Evolutionary conservation across 2,113 vertebrate genomes (phyloP).

Genomic region (Addax nasomaculatus): DNA sequence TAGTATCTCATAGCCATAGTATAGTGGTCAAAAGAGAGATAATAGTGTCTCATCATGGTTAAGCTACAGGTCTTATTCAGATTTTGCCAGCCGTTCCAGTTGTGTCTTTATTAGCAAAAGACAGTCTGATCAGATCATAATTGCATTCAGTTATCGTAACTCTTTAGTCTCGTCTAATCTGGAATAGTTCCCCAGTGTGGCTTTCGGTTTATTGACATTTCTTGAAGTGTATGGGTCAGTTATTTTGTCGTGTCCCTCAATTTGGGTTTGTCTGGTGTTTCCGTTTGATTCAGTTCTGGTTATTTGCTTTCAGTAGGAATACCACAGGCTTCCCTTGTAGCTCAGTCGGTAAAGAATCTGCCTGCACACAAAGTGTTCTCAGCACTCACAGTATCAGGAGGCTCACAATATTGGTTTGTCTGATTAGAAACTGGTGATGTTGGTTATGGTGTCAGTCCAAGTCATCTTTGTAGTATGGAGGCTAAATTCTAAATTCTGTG

Average conservation of each 20-base stretch:
- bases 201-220: not conserved
- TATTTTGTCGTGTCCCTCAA: not conserved
- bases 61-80: not conserved
- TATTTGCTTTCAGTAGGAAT: not conserved
- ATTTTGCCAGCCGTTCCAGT: not conserved
- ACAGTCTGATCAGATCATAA: not conserved
- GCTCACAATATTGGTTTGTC: not conserved
- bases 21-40: not conserved
- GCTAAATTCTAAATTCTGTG: constrained; percentile 10
- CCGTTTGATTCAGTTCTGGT: not conserved
- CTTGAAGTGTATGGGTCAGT: not conserved
- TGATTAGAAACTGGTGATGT: not conserved
- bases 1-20: not conserved
- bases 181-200: not conserved
- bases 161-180: not conserved
- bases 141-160: not conserved
- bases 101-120: not conserved
- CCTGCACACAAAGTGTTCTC: not conserved
- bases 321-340: not conserved
- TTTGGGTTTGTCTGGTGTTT: constrained; percentile 21
- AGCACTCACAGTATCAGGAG: not conserved
- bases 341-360: too few species aligned
- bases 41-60: not conserved
- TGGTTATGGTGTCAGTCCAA: not conserved
- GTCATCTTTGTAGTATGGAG: not conserved